Evolutionary conservation across 2,888 invertebrate genomes (phyloP).

Genomic region (Spodoptera littoralis): DNA sequence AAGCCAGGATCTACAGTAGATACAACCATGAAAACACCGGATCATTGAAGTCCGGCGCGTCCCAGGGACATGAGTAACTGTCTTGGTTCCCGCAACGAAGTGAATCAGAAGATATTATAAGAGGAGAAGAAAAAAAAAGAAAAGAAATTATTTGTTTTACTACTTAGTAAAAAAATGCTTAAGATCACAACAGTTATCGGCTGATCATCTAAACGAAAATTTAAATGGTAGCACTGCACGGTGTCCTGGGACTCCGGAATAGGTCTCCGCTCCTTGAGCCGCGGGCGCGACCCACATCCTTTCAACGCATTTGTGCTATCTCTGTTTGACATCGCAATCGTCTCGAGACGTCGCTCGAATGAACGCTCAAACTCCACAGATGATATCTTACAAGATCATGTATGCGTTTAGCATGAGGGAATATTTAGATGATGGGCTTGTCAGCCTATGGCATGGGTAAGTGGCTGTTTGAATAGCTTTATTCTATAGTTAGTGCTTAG

Average conservation of each 20-base stretch:
- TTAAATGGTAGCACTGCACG: background rate
- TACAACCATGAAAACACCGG: too few species aligned
- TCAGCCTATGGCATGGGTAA: background rate
- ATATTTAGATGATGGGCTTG: conserved; percentile 33
- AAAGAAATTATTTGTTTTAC: too few species aligned
- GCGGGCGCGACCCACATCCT: conserved; percentile 84
- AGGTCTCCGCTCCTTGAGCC: conserved; percentile 52
- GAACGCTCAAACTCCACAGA: conserved; percentile 44
- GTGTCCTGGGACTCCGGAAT: conserved; percentile 58
- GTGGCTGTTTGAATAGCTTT: too few species aligned
- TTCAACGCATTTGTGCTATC: conserved; percentile 83
- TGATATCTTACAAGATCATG: conserved; percentile 40
- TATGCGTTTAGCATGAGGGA: conserved; percentile 35
- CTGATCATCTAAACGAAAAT: conserved; percentile 16
- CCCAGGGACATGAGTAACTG: too few species aligned
- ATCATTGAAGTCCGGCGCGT: too few species aligned
- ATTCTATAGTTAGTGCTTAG: too few species aligned
- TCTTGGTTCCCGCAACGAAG: too few species aligned
- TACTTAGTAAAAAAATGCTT: too few species aligned
- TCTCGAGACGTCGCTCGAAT: conserved; percentile 60
- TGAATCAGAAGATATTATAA: too few species aligned
- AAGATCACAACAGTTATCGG: too few species aligned
- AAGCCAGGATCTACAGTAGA: too few species aligned
- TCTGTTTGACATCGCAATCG: conserved; percentile 86
- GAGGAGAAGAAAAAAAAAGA: too few species aligned